Base-by-base conservation (phyloP, 92 coral and sea anemone species). In the Scolanthus callimorphus region DNA sequence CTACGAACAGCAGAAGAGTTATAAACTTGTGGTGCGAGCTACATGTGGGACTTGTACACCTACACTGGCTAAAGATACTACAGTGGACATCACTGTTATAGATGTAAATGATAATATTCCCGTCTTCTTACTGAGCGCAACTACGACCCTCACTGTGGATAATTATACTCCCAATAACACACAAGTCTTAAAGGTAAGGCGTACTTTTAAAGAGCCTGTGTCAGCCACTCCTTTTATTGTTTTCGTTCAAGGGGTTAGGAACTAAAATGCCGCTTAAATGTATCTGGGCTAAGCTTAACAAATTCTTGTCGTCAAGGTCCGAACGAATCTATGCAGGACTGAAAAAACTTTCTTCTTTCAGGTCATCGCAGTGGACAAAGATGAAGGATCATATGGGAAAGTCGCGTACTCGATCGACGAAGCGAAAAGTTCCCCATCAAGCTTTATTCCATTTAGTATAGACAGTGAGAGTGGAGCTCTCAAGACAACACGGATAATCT, bases 61-160 rank as follows among this genome's bases (percentile, higher is more conserved):
- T 43, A 74, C 69, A 15, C 50, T 77, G 46, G 91, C 90, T 20
- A 62, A 70, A 0, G 96, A 89, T 48, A 75, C 81, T 19, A 27
- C 30, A 22, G 94, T 85, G 38, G 64, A 49, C 21, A 74, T 94
- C 23, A 65, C 26, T 20, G 83, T 94, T 39, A 34, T 27, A 27
- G 89, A 94, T 43, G 75, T 67, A 25, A 94, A 94, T 51, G 99
- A 94, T 59, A 88, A 90, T 23, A 48, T 61, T 8, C 99, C 99
- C n/a, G 79, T 31, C 55, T 83, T 83, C 53, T 73, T 85, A 28
- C 60, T 75, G 11, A 1, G 51, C 20, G 41, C 55, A 21, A 69
- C 85, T 1, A 74, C 77, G 29, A 64, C 51, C 49, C 57, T 74
- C 11, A 60, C 73, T 0, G 54, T 87, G 22, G 74, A 87, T 25